Base-by-base conservation (phyloP, 2,113 vertebrate genomes). In the Anhinga rufa region DNA sequence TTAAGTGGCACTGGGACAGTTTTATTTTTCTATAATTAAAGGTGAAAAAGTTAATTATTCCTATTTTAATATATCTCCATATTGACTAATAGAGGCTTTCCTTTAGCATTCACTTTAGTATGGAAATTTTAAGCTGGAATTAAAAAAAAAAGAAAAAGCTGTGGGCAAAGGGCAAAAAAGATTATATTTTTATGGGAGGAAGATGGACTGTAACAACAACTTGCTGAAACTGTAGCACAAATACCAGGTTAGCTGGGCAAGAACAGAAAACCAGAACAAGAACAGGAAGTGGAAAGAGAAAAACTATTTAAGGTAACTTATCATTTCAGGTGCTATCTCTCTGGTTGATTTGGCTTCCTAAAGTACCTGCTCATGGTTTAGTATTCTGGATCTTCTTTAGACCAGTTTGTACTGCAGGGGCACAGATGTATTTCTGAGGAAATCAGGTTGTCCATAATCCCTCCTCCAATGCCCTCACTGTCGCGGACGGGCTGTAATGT, bases 401-500 rank as follows among this genome's bases (percentile, higher is more conserved):
- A 10, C 8, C 36, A n/a, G 18, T 29, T 58, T 24, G 36, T 76
- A 14, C 36, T 31, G 8, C 8, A 18, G 19, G 26, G 10, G 2
- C 31, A 72, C 31, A 57, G 51, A 12, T 9, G 6, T 38, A 1
- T 62, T 77, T 70, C 61, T 52, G 89, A 61, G 86, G 60, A 52
- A 71, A 42, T 21, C 0, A 4, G 16, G 20, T 6, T 38, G n/a
- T 44, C 57, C 6, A 5, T 12, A 6, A 7, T 34, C 36, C 25
- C 31, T 19, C 7, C 4, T 4, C 29, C 8, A 32, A 4, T 46
- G 3, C 42, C 75, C 49, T 58, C 6, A 0, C 4, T 29, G 65
- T 62, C 64, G n/a, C 0, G 0, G 12, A 0, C 0, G 2, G 68
- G 22, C 51, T 68, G 38, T 17, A 4, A 26, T 0, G 7, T 42